A percentile compares a stretch with the other conserved stretches of the same genome.
Evolutionary conservation across 2,797 vertebrate species (phyloP).

Genomic region (Darevskia mixta): DNA sequence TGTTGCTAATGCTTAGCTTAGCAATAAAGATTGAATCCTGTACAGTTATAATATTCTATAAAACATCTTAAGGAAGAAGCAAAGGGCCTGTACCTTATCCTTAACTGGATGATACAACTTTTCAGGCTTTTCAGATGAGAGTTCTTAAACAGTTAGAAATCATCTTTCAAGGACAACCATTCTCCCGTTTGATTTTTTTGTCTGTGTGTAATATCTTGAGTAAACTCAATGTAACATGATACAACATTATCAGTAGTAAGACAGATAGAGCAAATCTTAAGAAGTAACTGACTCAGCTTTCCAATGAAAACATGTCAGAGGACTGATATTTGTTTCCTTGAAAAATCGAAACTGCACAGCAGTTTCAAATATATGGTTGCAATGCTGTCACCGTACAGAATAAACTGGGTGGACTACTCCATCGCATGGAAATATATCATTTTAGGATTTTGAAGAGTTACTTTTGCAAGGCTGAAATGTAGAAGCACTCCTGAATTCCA

Average conservation of each 20-base stretch:
- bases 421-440: slow-evolving; percentile 11
- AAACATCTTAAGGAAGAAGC: not conserved
- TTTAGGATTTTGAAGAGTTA: not conserved
- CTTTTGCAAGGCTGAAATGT: not conserved
- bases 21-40: not conserved
- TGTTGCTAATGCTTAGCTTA: not conserved
- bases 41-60: not conserved
- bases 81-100: not conserved
- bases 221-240: not conserved
- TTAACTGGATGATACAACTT: not conserved
- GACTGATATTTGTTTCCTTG: slow-evolving; percentile 3
- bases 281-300: slow-evolving; percentile 2
- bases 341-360: not conserved
- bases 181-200: not conserved
- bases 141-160: not conserved
- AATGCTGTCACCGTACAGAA: not conserved
- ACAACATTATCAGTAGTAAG: not conserved
- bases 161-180: not conserved
- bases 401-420: not conserved
- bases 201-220: not conserved
- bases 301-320: slow-evolving; percentile 2
- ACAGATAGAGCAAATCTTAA: not conserved
- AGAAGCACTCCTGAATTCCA: not conserved
- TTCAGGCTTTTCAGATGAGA: not conserved
- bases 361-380: slow-evolving; percentile 14